Evolutionary conservation across 2,888 invertebrate genomes (phyloP), one percentile per base, ranked within the genome.

Genomic region (Augiades crinisus): DNA sequence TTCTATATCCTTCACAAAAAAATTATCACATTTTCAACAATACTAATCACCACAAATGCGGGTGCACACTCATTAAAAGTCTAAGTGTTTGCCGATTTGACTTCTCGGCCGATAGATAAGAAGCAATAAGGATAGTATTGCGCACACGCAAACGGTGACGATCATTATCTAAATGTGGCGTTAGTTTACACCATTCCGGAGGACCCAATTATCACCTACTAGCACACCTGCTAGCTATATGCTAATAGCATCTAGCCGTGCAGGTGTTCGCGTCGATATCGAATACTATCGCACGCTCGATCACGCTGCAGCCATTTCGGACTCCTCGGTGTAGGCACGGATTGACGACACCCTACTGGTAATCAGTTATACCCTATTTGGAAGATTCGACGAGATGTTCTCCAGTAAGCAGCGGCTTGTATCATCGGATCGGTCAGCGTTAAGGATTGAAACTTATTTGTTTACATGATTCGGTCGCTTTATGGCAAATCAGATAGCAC

Each of bases 101-200:
- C 55, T 56, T 54, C 44, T 53, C 36, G 51, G 24, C 54, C 49
- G 53, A 60, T 53, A 59, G 59, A 60, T 62, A 63, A 62, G 46
- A 54, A 51, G 46, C 52, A 59, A 55, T 64, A 65, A 64, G 65
- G 59, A 64, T 66, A 60, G 61, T 58, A 61, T 57, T 63, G 67
- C 65, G 65, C 13, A 30, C 47, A 43, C 67, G 71, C 70, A 73
- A 75, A 75, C 70, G 70, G 66, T 64, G 58, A 57, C 61, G 73
- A 72, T 78, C 65, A 65, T 78, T 78, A 81, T 81, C 81, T 81
- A 67, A 75, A 75, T 66, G 68, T 70, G 68, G 64, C 67, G 65
- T 75, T 75, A 68, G 77, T 67, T 73, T 72, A 65, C 70, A 63
- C 64, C 61, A 60, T 60, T 66, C 64, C 68, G 63, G 67, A 73